These are phyloP conservation scores for Drosophila gunungcola DNA, from an alignment of 1,140 invertebrate species.

Conservation along the genomic window DNA sequence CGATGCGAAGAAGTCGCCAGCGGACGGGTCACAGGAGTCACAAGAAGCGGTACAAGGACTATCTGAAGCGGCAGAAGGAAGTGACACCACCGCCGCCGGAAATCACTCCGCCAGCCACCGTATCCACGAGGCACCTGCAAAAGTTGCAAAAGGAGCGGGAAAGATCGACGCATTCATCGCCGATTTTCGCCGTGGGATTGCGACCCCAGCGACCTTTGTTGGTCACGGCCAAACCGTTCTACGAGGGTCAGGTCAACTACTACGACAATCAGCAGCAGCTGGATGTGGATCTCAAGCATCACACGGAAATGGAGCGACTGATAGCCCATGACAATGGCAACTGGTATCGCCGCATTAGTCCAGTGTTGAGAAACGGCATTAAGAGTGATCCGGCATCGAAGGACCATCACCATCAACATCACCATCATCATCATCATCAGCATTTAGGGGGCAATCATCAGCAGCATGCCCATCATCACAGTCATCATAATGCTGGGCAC, in stretches of 20 bases:
- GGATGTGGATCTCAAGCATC: conserved; percentile 42
- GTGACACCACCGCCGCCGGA: not conserved
- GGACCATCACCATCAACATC: conserved; percentile 27
- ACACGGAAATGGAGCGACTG: conserved; percentile 65
- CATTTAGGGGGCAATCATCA: conserved; percentile 4
- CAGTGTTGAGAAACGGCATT: conserved; percentile 67
- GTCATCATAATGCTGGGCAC: not conserved
- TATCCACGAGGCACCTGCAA: conserved; percentile 26
- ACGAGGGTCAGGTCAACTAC: conserved; percentile 78
- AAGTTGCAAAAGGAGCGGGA: conserved; percentile 47
- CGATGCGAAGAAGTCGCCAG: conserved; percentile 61
- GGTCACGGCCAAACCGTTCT: conserved; percentile 57
- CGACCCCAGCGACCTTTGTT: conserved; percentile 24
- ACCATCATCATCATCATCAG: conserved; percentile 26
- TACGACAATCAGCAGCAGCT: conserved; percentile 47
- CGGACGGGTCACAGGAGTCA: conserved; percentile 74
- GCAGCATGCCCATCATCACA: conserved; percentile 15
- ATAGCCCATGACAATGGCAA: conserved; percentile 65
- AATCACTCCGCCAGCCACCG: not conserved
- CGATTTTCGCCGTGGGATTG: conserved; percentile 58
- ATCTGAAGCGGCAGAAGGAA: conserved; percentile 45
- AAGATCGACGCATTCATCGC: conserved; percentile 38
- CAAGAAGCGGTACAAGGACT: conserved; percentile 81
- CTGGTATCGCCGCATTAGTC: conserved; percentile 76
- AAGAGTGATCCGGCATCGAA: conserved; percentile 34